Evolutionary conservation across 2,888 invertebrate species (phyloP).

Genomic region (Leptopilina syphax): DNA sequence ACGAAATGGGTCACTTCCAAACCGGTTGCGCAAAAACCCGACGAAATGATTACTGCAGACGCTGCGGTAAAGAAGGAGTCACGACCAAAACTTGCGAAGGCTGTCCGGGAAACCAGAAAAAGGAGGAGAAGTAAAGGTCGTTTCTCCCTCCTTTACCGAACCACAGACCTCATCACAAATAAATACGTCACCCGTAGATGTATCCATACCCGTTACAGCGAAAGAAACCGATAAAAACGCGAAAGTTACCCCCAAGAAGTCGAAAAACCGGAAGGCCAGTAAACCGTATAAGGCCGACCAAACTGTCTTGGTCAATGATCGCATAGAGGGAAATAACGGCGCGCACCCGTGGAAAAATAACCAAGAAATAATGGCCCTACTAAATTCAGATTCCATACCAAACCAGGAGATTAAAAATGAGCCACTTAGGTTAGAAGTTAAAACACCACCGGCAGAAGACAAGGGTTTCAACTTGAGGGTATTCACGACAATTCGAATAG

Average conservation of each 20-base stretch:
- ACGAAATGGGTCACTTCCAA: neutral
- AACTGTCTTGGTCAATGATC: no score
- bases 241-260: no score
- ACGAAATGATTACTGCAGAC: neutral
- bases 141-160: neutral
- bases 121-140: constrained; percentile 7
- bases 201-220: neutral
- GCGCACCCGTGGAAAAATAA: neutral
- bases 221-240: no score
- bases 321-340: no score
- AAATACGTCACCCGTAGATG: neutral
- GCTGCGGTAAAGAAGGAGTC: neutral
- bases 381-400: neutral
- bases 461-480: neutral
- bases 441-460: neutral
- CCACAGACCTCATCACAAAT: neutral
- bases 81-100: neutral
- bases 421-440: neutral
- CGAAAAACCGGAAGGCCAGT: no score
- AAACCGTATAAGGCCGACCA: no score
- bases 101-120: neutral
- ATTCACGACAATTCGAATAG: neutral
- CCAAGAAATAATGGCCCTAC: neutral
- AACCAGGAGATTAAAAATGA: neutral
- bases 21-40: neutral